phyloP scores from a whole-genome alignment of 2,113 vertebrate species.

The Passerina amoena region DNA sequence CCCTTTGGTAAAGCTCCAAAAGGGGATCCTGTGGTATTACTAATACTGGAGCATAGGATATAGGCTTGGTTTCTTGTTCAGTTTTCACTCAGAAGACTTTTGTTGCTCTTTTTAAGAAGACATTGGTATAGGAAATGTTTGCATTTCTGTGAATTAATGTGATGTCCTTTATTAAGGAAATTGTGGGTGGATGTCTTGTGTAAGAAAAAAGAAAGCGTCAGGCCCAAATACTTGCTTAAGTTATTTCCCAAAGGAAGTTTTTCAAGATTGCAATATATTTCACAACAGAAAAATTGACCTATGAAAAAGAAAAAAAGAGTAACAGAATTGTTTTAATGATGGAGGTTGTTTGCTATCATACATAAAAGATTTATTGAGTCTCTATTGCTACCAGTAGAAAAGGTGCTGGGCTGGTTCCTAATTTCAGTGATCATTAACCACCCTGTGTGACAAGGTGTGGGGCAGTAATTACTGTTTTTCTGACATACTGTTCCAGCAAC shows the following conservation, averaged over 20 bases:
- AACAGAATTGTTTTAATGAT: background rate
- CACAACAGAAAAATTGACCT: background rate
- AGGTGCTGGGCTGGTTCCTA: background rate
- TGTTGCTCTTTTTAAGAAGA: background rate
- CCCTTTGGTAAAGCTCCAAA: background rate
- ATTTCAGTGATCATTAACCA: background rate
- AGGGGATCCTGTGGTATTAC: background rate
- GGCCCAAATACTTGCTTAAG: background rate
- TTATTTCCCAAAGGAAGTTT: background rate
- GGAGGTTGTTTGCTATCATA: background rate
- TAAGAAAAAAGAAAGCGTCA: background rate
- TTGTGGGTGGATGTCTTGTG: background rate
- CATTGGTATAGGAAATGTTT: background rate
- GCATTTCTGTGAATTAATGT: background rate
- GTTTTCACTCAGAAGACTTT: background rate
- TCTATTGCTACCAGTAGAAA: background rate
- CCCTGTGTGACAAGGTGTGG: background rate
- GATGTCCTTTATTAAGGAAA: background rate
- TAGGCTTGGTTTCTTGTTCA: background rate
- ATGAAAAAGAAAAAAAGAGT: background rate
- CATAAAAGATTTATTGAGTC: background rate
- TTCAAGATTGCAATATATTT: background rate
- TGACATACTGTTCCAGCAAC: background rate
- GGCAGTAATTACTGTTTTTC: background rate
- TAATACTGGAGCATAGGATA: background rate